Percentiles rank a stretch among this genome's conserved stretches.
Evolutionary conservation across 1,140 invertebrate genomes (phyloP).

Genomic region (Pogonomyrmex barbatus): DNA sequence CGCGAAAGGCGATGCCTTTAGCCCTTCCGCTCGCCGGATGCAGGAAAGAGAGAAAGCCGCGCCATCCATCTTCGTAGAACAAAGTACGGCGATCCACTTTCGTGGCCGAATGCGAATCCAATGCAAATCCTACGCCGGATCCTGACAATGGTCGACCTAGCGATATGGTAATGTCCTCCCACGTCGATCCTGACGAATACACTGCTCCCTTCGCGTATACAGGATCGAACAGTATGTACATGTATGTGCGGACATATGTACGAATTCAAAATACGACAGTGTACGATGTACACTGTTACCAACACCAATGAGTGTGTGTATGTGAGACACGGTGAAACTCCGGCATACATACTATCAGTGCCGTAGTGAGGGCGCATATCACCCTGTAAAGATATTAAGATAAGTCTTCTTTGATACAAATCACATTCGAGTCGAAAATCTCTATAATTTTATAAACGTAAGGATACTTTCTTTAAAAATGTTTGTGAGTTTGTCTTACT

Average conservation of each 20-base stretch:
- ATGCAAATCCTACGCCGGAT: slow-evolving; percentile 76
- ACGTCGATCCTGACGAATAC: slow-evolving; percentile 71
- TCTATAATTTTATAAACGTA: not conserved
- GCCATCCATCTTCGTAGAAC: slow-evolving; percentile 79
- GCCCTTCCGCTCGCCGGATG: slow-evolving; percentile 62
- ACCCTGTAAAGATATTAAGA: not conserved
- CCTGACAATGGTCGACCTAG: slow-evolving; percentile 76
- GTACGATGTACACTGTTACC: slow-evolving; percentile 51
- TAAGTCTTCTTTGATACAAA: not conserved
- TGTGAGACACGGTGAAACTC: slow-evolving; percentile 37
- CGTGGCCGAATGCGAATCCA: slow-evolving; percentile 77
- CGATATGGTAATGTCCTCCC: slow-evolving; percentile 79
- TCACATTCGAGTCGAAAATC: not conserved
- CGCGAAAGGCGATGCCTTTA: slow-evolving; percentile 44
- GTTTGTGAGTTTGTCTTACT: not conserved
- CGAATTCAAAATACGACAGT: slow-evolving; percentile 36
- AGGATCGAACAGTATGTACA: not conserved
- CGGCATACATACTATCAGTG: slow-evolving; percentile 11
- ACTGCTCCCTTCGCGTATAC: slow-evolving; percentile 6
- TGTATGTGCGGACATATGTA: not conserved
- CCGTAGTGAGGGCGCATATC: slow-evolving; percentile 10
- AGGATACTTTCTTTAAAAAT: not conserved
- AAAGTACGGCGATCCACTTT: slow-evolving; percentile 79
- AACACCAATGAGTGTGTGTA: slow-evolving; percentile 29
- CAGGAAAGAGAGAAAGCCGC: slow-evolving; percentile 46